Conservation (phyloP, 2,113 vertebrate species). For the Hyperoodon ampullatus region DNA sequence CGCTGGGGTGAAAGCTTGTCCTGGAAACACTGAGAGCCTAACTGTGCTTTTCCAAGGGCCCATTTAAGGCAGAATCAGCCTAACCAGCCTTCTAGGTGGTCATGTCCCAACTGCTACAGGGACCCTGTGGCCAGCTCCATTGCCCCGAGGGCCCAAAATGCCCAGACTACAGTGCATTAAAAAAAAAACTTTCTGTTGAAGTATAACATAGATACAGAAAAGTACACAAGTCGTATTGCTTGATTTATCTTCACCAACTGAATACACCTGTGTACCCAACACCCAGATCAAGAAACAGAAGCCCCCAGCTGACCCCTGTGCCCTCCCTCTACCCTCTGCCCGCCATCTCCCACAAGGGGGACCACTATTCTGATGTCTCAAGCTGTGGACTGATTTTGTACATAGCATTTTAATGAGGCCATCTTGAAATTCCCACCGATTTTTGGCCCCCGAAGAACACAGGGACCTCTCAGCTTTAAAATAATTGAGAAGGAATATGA, state of each 20-base stretch:
- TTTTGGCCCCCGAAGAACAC: background rate
- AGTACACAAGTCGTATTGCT: background rate
- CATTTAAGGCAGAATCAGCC: background rate
- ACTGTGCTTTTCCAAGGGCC: background rate
- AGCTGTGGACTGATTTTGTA: background rate
- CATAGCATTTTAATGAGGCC: background rate
- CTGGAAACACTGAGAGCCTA: background rate
- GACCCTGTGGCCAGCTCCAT: background rate
- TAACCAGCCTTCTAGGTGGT: background rate
- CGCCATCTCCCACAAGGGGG: no score
- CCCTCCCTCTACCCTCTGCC: background rate
- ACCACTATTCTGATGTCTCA: background rate
- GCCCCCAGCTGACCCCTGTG: accelerated
- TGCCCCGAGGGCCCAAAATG: background rate
- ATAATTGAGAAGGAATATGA: background rate
- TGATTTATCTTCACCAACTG: background rate
- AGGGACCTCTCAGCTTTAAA: background rate
- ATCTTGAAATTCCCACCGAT: conserved; percentile 32
- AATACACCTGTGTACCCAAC: background rate
- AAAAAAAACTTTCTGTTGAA: background rate
- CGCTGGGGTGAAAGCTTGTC: background rate
- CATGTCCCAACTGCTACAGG: background rate
- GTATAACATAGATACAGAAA: background rate
- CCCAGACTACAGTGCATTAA: background rate
- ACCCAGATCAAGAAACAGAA: background rate